Evolutionary conservation across 2,888 invertebrate genomes (phyloP), one percentile per base, ranked within the genome.

Genomic region (Piscicola geometra): DNA sequence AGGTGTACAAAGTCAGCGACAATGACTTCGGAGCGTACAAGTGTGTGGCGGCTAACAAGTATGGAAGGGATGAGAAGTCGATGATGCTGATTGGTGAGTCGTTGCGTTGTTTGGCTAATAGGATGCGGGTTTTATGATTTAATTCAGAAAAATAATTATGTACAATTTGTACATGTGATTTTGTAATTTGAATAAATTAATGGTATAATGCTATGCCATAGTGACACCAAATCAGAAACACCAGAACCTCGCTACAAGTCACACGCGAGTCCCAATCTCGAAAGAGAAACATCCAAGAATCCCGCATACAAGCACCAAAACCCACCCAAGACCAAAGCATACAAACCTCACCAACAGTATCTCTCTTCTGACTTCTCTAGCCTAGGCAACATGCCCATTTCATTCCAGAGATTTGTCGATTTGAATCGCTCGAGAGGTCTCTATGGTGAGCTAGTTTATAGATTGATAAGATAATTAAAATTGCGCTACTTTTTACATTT

Each of bases 1-100:
- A 76, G n/a, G 79, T 80, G 66, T 52, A 64, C 33, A 76, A 76
- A 60, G 69, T 76, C 21, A 76, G 77, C 21, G 56, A 72, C 21
- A 60, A 33, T 33, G 80, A 80, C 75, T 80, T 77, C 71, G 80
- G 80, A n/a, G 74, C 76, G 25, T 80, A 80, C 71, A 77, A 73
- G 68, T 80, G 80, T 60, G 78, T 80, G 21, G 80, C 79, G 12
- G 77, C 78, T 28, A 80, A 80, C 74, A 67, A 72, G 35, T 75
- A 76, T 25, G 80, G 80, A 33, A 75, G 50, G 18, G 77, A 77
- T 52, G 76, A 77, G 25, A 77, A 76, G 41, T 60, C 67, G 36
- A 80, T 78, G 78, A 30, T 67, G 47, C 76, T 80, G 25, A 33
- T 64, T n/a, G 73, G 73, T 71, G 18, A 32, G 56, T 52, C 30